These are phyloP conservation scores for Recurvirostra avosetta DNA, from an alignment of 2,113 vertebrate genomes.

Conservation along the genomic window DNA sequence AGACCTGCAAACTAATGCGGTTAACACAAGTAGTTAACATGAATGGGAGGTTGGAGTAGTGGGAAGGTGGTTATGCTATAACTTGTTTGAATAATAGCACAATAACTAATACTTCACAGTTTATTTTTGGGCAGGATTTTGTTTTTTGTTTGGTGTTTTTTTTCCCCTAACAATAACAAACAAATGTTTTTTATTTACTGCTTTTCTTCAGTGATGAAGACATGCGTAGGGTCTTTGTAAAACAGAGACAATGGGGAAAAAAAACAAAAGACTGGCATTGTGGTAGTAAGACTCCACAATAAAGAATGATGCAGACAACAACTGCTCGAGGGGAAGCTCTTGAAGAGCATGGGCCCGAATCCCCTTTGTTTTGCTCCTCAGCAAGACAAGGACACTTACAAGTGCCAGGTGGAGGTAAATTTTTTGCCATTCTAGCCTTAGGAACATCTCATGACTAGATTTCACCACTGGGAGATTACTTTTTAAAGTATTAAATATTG, in stretches of 20 bases:
- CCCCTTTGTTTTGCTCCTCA: not conserved
- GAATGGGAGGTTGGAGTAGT: not conserved
- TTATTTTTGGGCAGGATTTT: not conserved
- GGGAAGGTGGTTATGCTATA: not conserved
- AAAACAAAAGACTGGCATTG: not conserved
- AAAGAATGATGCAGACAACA: not conserved
- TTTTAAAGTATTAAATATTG: not conserved
- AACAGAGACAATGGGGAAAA: not conserved
- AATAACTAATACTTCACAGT: not conserved
- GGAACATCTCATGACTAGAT: not conserved
- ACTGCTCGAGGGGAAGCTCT: not conserved
- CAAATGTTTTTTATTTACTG: not conserved
- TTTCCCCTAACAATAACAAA: not conserved
- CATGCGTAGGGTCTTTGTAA: not conserved
- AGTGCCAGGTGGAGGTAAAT: rapidly evolving
- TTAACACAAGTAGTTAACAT: not conserved
- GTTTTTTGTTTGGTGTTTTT: not conserved
- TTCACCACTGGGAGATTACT: not conserved
- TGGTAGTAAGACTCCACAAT: not conserved
- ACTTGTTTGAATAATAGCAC: not conserved
- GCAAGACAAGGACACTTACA: not conserved
- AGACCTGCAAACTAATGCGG: not conserved
- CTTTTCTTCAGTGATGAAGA: not conserved
- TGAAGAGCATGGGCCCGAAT: not conserved
- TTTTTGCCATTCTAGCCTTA: not conserved